Evolutionary conservation across 2,888 invertebrate genomes (phyloP).

Genomic region (Protodeltote pygarga): DNA sequence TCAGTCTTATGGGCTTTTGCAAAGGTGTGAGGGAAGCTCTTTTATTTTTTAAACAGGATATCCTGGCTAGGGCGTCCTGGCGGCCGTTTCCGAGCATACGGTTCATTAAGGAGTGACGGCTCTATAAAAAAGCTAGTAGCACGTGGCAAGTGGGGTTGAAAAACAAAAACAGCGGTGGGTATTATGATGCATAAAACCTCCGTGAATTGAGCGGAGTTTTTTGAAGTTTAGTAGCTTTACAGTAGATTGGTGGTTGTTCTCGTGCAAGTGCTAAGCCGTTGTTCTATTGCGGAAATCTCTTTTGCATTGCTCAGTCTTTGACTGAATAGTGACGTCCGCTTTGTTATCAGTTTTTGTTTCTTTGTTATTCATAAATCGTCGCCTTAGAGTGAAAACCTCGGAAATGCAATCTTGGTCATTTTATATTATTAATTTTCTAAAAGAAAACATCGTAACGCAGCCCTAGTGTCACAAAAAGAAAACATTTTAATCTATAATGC

Average conservation of each 20-base stretch:
- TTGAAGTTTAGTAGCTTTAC: constrained; percentile 20
- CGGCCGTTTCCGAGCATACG: constrained; percentile 75
- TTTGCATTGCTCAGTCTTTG: constrained; percentile 5
- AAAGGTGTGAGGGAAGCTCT: constrained; percentile 78
- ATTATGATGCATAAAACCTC: constrained; percentile 26
- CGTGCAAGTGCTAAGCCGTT: constrained; percentile 13
- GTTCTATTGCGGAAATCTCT: constrained; percentile 14
- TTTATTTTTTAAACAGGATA: constrained; percentile 84
- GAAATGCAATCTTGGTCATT: no score
- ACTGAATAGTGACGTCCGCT: not conserved
- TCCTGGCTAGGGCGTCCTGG: constrained; percentile 73
- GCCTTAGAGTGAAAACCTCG: no score
- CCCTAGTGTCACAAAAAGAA: no score
- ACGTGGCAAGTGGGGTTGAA: constrained; percentile 73
- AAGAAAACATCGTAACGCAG: no score
- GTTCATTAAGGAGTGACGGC: constrained; percentile 70
- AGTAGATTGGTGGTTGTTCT: constrained; percentile 13
- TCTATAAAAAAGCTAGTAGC: constrained; percentile 71
- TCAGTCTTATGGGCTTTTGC: constrained; percentile 30
- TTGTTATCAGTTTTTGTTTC: constrained; percentile 12
- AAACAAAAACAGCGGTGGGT: constrained; percentile 51
- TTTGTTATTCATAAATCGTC: not conserved
- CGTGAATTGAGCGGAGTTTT: constrained; percentile 26
- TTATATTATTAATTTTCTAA: no score
- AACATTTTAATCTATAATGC: no score